Evolutionary conservation across 2,797 vertebrate species (phyloP).

Genomic region (Champsocephalus gunnari): DNA sequence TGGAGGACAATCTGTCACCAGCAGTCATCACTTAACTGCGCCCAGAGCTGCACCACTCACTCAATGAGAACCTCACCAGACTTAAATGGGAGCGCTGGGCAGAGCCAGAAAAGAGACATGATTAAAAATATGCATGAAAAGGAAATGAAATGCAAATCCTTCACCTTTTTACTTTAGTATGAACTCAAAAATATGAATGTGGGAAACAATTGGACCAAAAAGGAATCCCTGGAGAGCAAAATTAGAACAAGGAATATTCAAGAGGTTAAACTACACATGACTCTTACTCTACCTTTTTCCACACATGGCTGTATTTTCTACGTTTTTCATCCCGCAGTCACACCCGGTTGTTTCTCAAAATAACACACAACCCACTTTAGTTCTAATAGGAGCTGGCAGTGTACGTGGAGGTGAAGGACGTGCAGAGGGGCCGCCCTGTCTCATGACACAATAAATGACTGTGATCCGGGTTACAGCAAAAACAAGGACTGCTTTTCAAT

Average conservation of each 20-base stretch:
- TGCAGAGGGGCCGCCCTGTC: slow-evolving; percentile 59
- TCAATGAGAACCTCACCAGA: slow-evolving; percentile 69
- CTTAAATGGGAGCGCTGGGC: slow-evolving; percentile 70
- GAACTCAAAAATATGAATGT: slow-evolving; percentile 27
- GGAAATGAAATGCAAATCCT: slow-evolving; percentile 78
- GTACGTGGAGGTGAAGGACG: slow-evolving; percentile 73
- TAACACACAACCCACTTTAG: slow-evolving; percentile 50
- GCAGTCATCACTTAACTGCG: slow-evolving; percentile 80
- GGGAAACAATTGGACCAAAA: slow-evolving; percentile 17
- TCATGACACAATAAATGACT: slow-evolving; percentile 79
- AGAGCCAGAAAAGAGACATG: slow-evolving; percentile 60
- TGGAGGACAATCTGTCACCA: slow-evolving; percentile 78
- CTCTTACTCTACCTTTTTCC: background rate
- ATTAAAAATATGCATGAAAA: slow-evolving; percentile 80
- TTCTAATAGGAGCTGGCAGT: slow-evolving; percentile 56
- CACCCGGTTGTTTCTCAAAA: slow-evolving; percentile 27
- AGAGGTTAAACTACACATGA: background rate
- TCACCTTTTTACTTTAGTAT: slow-evolving; percentile 53
- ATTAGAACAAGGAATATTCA: slow-evolving; percentile 1
- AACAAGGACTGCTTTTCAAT: slow-evolving; percentile 82
- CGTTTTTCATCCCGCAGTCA: slow-evolving; percentile 29
- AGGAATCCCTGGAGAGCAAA: background rate
- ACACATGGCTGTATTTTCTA: slow-evolving; percentile 2
- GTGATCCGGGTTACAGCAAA: slow-evolving; percentile 73
- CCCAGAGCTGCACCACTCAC: slow-evolving; percentile 73